These are phyloP conservation scores for Hydrotaea cyrtoneurina DNA, from an alignment of 2,888 invertebrate genomes.

Conservation along the genomic window DNA sequence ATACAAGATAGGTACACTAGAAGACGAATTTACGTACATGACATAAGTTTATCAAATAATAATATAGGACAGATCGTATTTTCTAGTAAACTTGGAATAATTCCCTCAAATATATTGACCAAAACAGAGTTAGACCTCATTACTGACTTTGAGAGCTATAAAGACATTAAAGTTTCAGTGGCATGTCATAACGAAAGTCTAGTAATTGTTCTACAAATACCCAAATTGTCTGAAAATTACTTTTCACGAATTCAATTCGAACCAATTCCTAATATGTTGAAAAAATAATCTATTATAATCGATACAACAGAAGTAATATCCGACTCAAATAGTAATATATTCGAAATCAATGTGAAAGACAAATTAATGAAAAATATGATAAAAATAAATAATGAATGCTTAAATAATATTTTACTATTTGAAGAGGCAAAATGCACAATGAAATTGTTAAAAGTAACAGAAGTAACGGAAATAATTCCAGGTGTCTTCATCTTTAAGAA, in stretches of 20 bases:
- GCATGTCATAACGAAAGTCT: constrained; percentile 28
- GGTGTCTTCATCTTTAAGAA: constrained; percentile 51
- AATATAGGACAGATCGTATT: constrained; percentile 58
- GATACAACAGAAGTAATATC: constrained; percentile 33
- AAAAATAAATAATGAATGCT: constrained; percentile 29
- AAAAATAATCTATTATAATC: constrained; percentile 54
- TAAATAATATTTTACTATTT: constrained; percentile 24
- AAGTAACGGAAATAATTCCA: constrained; percentile 38
- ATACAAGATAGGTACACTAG: constrained; percentile 59
- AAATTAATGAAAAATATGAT: constrained; percentile 29
- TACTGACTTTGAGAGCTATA: constrained; percentile 40
- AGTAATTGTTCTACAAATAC: constrained; percentile 37
- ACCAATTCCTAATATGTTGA: background rate
- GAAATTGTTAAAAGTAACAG: background rate
- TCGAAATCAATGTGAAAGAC: constrained; percentile 5
- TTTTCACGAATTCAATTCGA: constrained; percentile 43
- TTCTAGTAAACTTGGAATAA: constrained; percentile 54
- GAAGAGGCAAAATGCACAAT: constrained; percentile 38
- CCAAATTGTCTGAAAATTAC: constrained; percentile 37
- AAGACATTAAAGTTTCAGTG: constrained; percentile 38
- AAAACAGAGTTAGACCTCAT: constrained; percentile 43
- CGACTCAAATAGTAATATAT: constrained; percentile 36
- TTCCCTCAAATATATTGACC: constrained; percentile 36
- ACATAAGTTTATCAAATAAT: constrained; percentile 63
- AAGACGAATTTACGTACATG: constrained; percentile 65